Percentiles rank a stretch among this genome's conserved stretches.
Conservation (phyloP, 2,888 invertebrate species). For the Campaea margaritaria region DNA sequence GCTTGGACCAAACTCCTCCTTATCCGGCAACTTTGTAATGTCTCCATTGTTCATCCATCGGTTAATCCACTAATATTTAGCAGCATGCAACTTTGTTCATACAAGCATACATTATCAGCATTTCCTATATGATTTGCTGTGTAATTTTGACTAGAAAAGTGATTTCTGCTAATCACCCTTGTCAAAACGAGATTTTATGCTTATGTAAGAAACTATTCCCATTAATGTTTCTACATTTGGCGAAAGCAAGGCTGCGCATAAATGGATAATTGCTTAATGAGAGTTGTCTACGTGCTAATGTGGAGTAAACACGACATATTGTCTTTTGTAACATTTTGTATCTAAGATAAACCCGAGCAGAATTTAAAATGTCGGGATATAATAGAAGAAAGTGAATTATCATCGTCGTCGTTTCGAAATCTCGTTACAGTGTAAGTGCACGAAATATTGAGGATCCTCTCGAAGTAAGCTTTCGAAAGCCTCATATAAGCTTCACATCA, state of each 20-base stretch:
- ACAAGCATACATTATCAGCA: conserved; percentile 7
- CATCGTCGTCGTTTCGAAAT: conserved; percentile 26
- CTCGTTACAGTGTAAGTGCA: conserved; percentile 2
- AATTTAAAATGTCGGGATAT: conserved; percentile 30
- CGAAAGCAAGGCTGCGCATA: conserved; percentile 62
- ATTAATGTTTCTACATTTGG: conserved; percentile 56
- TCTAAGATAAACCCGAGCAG: conserved; percentile 33
- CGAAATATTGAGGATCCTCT: conserved; percentile 13
- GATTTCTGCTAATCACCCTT: conserved; percentile 27
- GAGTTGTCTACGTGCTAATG: conserved; percentile 58
- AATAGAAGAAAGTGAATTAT: conserved; percentile 34
- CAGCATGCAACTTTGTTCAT: conserved; percentile 42
- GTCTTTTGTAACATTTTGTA: conserved; percentile 51
- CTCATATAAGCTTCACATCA: neutral
- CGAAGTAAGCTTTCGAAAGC: conserved; percentile 10
- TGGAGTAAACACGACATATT: conserved; percentile 59
- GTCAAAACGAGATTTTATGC: conserved; percentile 45
- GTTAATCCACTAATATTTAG: conserved; percentile 64
- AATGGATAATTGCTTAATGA: conserved; percentile 66
- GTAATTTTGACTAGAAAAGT: conserved; percentile 8
- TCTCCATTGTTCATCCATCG: conserved; percentile 78
- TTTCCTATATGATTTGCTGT: conserved; percentile 19
- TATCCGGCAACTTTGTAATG: conserved; percentile 77
- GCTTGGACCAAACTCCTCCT: conserved; percentile 71
- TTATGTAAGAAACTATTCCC: conserved; percentile 48